Evolutionary conservation across 1,140 invertebrate species (phyloP), one percentile per base, ranked within the genome.

Genomic region (Meteorus sp.): DNA sequence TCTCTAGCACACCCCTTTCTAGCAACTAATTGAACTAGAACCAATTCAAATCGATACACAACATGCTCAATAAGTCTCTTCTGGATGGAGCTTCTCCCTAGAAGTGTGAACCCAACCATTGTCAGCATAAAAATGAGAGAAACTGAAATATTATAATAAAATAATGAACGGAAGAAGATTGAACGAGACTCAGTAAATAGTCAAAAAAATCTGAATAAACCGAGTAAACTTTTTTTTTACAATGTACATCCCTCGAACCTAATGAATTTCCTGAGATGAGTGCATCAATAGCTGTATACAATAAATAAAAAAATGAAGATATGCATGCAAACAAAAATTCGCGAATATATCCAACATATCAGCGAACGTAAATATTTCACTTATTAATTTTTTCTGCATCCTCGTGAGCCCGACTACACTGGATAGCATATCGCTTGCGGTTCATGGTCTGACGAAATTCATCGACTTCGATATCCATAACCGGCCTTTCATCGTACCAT

Each of bases 321-420:
- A 47, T 25, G 9, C 19, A 47, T 31, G 53, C 23, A 29, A 60
- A 60, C n/a, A 59, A 64, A 64, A 66, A 73, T 74, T 75, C 62
- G 63, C 64, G 70, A 65, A 70, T 73, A 72, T 70, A 70, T 65
- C 64, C 71, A 65, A 70, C 72, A 72, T 70, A 70, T 65, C 65
- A 71, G 61, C 58, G 63, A 73, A 67, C 65, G 67, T 59, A 61
- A 65, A 74, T 76, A 75, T 74, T 75, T 70, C 67, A 68, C 68
- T 73, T 74, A 75, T 75, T 76, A 76, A 73, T 71, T 72, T 72
- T 73, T 72, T 68, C 63, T 50, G 31, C 61, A 9, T 29, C 27
- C 4, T 27, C 11, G 11, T 17, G 23, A 23, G 19, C 41, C 41
- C 23, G 8, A n/a, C n/a, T n/a, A n/a, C n/a, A n/a, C n/a, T n/a